These are phyloP conservation scores for Adineta ricciae DNA, from an alignment of 2,888 invertebrate genomes.

Conservation along the genomic window DNA sequence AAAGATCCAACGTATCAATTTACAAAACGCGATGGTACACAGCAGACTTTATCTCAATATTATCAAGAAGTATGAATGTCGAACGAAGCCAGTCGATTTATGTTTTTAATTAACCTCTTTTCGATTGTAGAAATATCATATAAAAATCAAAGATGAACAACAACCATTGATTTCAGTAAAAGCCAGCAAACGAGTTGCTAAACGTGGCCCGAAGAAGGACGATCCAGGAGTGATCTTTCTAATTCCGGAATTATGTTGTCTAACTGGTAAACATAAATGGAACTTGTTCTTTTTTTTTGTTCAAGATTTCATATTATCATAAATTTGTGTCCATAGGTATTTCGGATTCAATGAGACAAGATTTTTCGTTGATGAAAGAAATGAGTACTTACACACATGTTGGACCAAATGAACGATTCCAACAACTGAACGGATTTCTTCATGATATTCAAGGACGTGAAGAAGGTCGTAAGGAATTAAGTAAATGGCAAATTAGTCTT, in stretches of 20 bases:
- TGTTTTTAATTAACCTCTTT: not conserved
- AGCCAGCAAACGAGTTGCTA: slow-evolving; percentile 42
- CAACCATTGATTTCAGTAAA: slow-evolving; percentile 54
- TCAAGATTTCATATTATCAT: not conserved
- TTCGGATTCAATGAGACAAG: slow-evolving; percentile 28
- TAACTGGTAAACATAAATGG: not conserved
- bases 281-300: not conserved
- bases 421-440: slow-evolving; percentile 25
- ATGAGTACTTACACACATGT: slow-evolving; percentile 25
- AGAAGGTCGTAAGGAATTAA: slow-evolving; percentile 27
- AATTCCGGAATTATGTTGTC: slow-evolving; percentile 29
- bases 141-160: slow-evolving; percentile 62
- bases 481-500: slow-evolving; percentile 30
- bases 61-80: not conserved
- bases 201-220: slow-evolving; percentile 36
- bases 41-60: not conserved
- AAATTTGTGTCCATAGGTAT: not conserved
- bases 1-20: not conserved
- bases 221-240: slow-evolving; percentile 15
- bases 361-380: slow-evolving; percentile 32
- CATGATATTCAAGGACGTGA: slow-evolving; percentile 15
- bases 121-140: slow-evolving; percentile 59
- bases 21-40: slow-evolving; percentile 1
- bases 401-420: slow-evolving; percentile 28
- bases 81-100: not conserved